Percentiles rank a stretch among this genome's conserved stretches.
phyloP scores from a whole-genome alignment of 2,888 invertebrate genomes.

The Eristalinus aeneus region DNA sequence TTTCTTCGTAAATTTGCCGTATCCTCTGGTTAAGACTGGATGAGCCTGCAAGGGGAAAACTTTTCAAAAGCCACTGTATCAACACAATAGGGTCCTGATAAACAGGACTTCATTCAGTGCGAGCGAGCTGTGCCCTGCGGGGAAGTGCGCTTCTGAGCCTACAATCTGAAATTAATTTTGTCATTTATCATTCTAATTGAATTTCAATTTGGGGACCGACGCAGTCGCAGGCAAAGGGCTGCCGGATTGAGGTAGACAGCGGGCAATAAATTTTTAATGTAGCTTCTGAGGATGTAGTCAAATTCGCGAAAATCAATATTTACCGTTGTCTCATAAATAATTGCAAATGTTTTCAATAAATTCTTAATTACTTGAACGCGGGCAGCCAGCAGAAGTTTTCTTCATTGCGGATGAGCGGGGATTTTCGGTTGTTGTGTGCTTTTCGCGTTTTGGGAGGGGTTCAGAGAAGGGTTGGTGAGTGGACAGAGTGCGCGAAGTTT shows the following conservation, averaged over 20 bases:
- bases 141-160: slow-evolving; percentile 1
- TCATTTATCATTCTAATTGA: slow-evolving; percentile 69
- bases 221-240: neutral
- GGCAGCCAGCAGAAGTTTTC: neutral
- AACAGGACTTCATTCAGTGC: slow-evolving; percentile 23
- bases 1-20: slow-evolving; percentile 39
- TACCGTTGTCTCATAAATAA: slow-evolving; percentile 21
- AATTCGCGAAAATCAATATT: slow-evolving; percentile 32
- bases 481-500: neutral
- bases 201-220: slow-evolving; percentile 32
- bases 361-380: neutral
- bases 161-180: slow-evolving; percentile 65
- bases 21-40: slow-evolving; percentile 27
- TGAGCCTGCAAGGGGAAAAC: slow-evolving; percentile 3
- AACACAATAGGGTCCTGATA: slow-evolving; percentile 39
- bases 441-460: neutral
- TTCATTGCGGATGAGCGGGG: neutral
- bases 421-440: no score
- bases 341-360: slow-evolving; percentile 3
- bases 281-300: neutral
- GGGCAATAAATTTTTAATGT: slow-evolving; percentile 44
- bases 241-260: slow-evolving; percentile 31
- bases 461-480: neutral
- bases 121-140: neutral
- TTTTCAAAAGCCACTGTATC: slow-evolving; percentile 40